These are phyloP conservation scores for Opisthocomus hoazin DNA, from an alignment of 2,113 vertebrate genomes.

Conservation along the genomic window DNA sequence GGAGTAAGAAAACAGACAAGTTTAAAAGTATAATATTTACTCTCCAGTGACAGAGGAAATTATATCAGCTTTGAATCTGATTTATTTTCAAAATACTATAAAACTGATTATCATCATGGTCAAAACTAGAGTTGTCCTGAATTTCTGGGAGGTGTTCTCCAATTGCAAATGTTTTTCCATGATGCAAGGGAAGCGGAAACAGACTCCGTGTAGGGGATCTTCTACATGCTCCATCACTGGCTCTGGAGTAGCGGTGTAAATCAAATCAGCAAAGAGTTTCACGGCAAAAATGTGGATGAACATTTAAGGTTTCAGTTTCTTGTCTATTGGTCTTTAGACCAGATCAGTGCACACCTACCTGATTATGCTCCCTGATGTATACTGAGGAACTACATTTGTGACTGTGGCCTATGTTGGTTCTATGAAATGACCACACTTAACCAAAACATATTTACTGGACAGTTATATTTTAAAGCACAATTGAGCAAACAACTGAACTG, in stretches of 20 bases:
- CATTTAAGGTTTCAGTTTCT: fast-evolving
- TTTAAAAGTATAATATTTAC: not conserved
- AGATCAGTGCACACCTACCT: not conserved
- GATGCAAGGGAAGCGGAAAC: not conserved
- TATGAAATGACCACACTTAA: not conserved
- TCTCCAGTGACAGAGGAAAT: not conserved
- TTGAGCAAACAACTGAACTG: not conserved
- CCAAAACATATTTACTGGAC: not conserved
- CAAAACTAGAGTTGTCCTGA: not conserved
- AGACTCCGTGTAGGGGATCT: not conserved
- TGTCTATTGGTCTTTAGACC: not conserved
- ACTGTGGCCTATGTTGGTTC: not conserved
- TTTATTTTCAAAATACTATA: not conserved
- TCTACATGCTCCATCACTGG: not conserved
- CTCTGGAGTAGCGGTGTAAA: not conserved
- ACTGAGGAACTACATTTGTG: not conserved
- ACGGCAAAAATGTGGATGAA: not conserved
- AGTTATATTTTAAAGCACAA: not conserved
- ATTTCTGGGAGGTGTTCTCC: not conserved
- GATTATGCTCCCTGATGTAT: not conserved
- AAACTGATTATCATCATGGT: not conserved
- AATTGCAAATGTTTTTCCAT: not conserved
- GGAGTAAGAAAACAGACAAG: not conserved
- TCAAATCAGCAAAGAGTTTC: not conserved
- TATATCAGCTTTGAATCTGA: not conserved